Evolutionary conservation across 2,113 vertebrate species (phyloP).

Genomic region (Pelecanus crispus): DNA sequence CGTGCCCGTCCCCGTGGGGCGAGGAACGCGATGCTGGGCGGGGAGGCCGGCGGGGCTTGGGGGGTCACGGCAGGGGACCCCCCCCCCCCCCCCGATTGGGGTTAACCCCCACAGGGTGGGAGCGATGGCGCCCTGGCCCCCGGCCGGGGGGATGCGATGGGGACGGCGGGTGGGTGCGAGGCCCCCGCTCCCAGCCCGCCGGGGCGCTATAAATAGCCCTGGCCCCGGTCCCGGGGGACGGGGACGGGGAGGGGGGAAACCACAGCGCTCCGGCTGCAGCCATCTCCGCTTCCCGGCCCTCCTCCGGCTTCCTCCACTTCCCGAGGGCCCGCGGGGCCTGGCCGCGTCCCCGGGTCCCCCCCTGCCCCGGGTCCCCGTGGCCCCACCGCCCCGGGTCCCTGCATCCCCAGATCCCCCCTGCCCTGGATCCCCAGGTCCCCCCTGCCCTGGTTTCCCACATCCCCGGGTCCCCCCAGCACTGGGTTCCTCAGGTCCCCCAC

Average conservation of each 20-base stretch:
- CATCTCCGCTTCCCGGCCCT: neutral
- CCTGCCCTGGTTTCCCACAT: rapidly evolving
- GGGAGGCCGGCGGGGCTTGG: neutral
- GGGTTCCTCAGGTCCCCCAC: neutral
- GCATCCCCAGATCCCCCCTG: neutral
- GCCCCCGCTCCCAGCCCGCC: neutral
- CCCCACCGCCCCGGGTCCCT: neutral
- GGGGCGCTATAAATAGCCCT: constrained; percentile 2
- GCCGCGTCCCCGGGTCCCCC: neutral
- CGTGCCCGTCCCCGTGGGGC: neutral
- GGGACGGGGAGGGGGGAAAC: neutral
- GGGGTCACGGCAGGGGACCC: neutral
- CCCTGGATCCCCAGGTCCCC: neutral
- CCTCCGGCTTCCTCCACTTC: neutral
- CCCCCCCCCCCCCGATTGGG: neutral
- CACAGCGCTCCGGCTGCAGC: neutral
- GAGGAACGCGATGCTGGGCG: neutral
- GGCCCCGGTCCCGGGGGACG: neutral
- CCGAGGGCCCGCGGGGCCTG: neutral
- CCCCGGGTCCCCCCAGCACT: neutral
- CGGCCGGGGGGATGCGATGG: neutral
- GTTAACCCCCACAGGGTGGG: neutral
- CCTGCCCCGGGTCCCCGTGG: too few relatives aligned
- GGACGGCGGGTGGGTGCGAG: neutral
- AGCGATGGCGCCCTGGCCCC: neutral